Evolutionary conservation across 2,113 vertebrate genomes (phyloP), one percentile per base, ranked within the genome.

Genomic region (Sander lucioperca): DNA sequence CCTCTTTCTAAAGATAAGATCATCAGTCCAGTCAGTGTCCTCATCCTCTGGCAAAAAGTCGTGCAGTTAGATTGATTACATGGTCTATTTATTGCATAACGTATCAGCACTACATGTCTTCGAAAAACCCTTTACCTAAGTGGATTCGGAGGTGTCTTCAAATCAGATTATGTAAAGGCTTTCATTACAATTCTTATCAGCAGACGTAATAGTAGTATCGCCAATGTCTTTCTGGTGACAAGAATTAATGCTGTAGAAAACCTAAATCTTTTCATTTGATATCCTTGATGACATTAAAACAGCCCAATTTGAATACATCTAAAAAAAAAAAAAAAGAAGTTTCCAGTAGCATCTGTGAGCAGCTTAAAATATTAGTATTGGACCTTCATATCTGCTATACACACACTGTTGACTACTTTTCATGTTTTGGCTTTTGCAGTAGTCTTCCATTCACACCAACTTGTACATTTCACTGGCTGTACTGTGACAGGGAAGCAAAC

Each of bases 401-500:
- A 2, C 53, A 47, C 63, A 18, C 19, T 57, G 59, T 2, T 54
- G 14, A 66, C 27, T 61, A 15, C 9, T 43, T 66, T 33, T 36
- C 10, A 54, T 70, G 57, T 76, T 57, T 39, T 57, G 43, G 3
- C 13, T 30, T 64, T 23, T 64, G 51, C 10, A 25, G 19, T 19
- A 3, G 45, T 54, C 25, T 66, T 39, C 36, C 50, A 50, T 65
- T 57, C 53, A 57, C 33, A 65, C 6, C 33, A 27, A 73, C 61
- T 53, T 57, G 47, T 53, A 48, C 64, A 74, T 83, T 80, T 83
- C 53, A 71, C 48, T 36, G 27, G 47, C 18, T 9, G 12, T 39
- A 61, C 67, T 79, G 57, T 33, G 0, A 53, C 30, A 80, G 61
- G 68, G 43, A 25, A 68, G 72, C 63, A 71, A 83, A 82, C 72